Evolutionary conservation across 2,888 invertebrate genomes (phyloP).

Genomic region (Arctia plantaginis): DNA sequence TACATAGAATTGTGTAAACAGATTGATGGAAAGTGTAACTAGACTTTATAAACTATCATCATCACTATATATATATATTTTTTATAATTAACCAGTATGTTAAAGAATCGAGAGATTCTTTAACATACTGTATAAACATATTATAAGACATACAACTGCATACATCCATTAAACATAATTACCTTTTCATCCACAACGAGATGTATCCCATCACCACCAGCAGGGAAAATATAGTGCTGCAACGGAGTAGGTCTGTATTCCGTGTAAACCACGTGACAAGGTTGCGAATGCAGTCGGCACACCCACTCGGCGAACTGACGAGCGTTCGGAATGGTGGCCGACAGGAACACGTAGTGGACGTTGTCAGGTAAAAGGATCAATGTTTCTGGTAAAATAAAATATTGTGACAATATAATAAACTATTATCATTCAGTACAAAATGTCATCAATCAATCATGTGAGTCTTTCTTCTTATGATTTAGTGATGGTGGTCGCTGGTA

Average conservation of each 20-base stretch:
- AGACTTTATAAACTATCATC: too few relatives aligned
- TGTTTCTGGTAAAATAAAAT: slow-evolving; percentile 88
- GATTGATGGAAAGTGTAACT: too few relatives aligned
- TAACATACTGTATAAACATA: too few relatives aligned
- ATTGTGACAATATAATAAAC: not conserved
- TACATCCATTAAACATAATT: slow-evolving; percentile 32
- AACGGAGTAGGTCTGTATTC: slow-evolving; percentile 99
- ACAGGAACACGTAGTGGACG: slow-evolving; percentile 99
- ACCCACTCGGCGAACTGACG: slow-evolving; percentile 98
- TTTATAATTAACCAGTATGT: too few relatives aligned
- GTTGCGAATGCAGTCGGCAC: slow-evolving; percentile 97
- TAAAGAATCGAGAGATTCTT: too few relatives aligned
- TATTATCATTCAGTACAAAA: not conserved
- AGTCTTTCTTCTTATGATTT: too few relatives aligned
- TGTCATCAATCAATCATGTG: not conserved
- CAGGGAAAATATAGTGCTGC: slow-evolving; percentile 99
- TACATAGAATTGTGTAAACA: too few relatives aligned
- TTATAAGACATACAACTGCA: too few relatives aligned
- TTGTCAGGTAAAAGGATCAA: slow-evolving; percentile 98
- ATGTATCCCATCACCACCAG: slow-evolving; percentile 98
- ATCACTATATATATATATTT: too few relatives aligned
- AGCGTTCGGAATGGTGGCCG: slow-evolving; percentile 99
- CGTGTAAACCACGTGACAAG: slow-evolving; percentile 99
- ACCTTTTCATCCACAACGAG: slow-evolving; percentile 97
- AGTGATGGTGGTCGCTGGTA: too few relatives aligned